These are phyloP conservation scores for Rhyacophila evoluta DNA, from an alignment of 2,888 invertebrate genomes.

Conservation along the genomic window DNA sequence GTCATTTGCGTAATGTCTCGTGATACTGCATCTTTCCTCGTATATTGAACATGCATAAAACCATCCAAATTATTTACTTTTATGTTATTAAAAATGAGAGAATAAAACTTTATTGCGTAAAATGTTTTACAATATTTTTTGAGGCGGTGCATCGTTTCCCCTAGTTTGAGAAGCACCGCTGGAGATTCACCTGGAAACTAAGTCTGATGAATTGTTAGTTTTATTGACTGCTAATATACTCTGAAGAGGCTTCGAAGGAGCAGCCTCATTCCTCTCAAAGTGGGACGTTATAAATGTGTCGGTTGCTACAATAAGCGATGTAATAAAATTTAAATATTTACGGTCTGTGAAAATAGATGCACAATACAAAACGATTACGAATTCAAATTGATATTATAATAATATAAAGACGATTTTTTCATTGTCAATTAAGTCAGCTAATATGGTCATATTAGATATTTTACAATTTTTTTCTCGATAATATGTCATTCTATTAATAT, in stretches of 20 bases:
- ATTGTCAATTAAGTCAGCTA: background rate
- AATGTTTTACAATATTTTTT: too few species aligned
- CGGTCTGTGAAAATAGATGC: background rate
- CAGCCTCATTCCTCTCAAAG: background rate
- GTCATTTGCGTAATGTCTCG: too few species aligned
- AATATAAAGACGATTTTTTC: background rate
- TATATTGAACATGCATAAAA: too few species aligned
- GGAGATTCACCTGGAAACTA: constrained; percentile 34
- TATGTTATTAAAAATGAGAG: too few species aligned
- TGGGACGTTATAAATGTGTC: constrained; percentile 22
- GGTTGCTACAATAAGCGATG: background rate
- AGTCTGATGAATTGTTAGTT: constrained; percentile 49
- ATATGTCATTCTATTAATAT: too few species aligned
- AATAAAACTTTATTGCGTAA: too few species aligned
- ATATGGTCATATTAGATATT: background rate
- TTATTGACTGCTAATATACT: constrained; percentile 45
- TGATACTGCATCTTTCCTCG: too few species aligned
- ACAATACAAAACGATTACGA: background rate
- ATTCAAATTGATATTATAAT: constrained; percentile 14
- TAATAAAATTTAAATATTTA: constrained; percentile 11
- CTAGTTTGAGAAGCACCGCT: constrained; percentile 22
- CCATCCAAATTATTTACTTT: too few species aligned
- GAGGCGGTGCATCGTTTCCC: background rate
- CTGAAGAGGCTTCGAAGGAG: background rate
- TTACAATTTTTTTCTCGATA: too few species aligned